Percentiles rank a stretch among this genome's conserved stretches.
Conservation (phyloP, 2,888 invertebrate genomes). For the Ephialtes manifestator region DNA sequence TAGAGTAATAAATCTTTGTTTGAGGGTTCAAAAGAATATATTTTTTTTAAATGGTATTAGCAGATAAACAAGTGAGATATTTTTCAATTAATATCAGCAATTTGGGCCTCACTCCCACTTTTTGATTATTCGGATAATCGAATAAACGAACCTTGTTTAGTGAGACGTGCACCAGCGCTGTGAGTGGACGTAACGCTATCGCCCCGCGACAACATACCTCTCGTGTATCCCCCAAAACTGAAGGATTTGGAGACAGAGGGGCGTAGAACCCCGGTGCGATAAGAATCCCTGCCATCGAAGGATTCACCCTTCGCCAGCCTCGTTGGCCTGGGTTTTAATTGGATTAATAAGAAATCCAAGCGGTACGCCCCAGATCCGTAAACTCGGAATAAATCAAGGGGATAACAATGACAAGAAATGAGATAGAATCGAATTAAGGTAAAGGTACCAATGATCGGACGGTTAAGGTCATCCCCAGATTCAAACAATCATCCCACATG, state of each 20-base stretch:
- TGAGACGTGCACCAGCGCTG: constrained; percentile 89
- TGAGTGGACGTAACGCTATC: constrained; percentile 90
- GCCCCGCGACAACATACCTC: constrained; percentile 87
- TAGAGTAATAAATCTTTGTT: too few relatives aligned
- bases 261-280: constrained; percentile 85
- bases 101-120: too few relatives aligned
- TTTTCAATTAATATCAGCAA: too few relatives aligned
- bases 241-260: constrained; percentile 93
- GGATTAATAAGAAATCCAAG: not conserved
- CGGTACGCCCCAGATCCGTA: not conserved
- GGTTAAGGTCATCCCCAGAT: too few relatives aligned
- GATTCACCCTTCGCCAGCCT: constrained; percentile 87
- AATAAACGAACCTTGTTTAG: constrained; percentile 90
- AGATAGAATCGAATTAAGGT: not conserved
- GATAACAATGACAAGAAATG: not conserved
- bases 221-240: constrained; percentile 95
- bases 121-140: not conserved
- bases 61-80: too few relatives aligned
- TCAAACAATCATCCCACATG: too few relatives aligned
- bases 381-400: not conserved
- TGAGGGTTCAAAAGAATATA: too few relatives aligned
- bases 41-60: too few relatives aligned
- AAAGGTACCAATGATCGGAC: too few relatives aligned
- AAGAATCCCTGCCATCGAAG: constrained; percentile 86
- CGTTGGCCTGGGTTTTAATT: constrained; percentile 79